Evolutionary conservation across 2,888 invertebrate genomes (phyloP).

Genomic region (Acrobasis suavella): DNA sequence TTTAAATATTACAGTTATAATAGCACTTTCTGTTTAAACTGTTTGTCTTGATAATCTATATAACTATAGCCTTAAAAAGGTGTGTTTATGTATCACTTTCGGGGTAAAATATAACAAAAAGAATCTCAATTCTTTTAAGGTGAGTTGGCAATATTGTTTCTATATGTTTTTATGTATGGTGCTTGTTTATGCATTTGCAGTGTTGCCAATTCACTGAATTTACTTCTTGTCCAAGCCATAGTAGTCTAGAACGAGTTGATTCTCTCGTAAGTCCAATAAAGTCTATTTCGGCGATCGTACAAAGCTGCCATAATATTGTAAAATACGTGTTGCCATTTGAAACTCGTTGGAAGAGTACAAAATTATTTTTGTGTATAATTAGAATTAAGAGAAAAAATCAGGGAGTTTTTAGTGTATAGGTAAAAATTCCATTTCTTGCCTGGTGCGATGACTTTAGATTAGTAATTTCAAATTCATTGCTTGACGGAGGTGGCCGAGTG

Average conservation of each 20-base stretch:
- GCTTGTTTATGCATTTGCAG: slow-evolving; percentile 39
- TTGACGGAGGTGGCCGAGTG: slow-evolving; percentile 40
- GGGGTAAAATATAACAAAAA: slow-evolving; percentile 4
- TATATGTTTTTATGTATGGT: slow-evolving; percentile 38
- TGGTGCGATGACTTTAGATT: slow-evolving; percentile 65
- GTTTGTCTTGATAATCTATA: slow-evolving; percentile 11
- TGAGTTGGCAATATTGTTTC: slow-evolving; percentile 37
- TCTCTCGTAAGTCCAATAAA: slow-evolving; percentile 37
- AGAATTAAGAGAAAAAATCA: slow-evolving; percentile 80
- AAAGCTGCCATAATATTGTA: slow-evolving; percentile 70
- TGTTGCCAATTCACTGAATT: slow-evolving; percentile 38
- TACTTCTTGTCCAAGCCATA: slow-evolving; percentile 35
- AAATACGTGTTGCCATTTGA: slow-evolving; percentile 73
- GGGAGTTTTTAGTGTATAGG: slow-evolving; percentile 76
- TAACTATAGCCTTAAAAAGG: slow-evolving; percentile 19
- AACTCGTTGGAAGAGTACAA: slow-evolving; percentile 80
- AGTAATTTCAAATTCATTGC: slow-evolving; percentile 31
- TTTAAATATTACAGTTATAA: slow-evolving; percentile 18
- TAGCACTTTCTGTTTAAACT: slow-evolving; percentile 18
- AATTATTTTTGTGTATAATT: slow-evolving; percentile 82
- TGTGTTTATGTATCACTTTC: slow-evolving; percentile 16
- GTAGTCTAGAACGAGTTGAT: slow-evolving; percentile 40
- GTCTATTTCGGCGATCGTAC: slow-evolving; percentile 57
- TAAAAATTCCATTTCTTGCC: slow-evolving; percentile 70
- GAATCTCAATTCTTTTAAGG: slow-evolving; percentile 7